Evolutionary conservation across 2,113 vertebrate genomes (phyloP), one percentile per base, ranked within the genome.

Genomic region (Phrynocephalus versicolor): DNA sequence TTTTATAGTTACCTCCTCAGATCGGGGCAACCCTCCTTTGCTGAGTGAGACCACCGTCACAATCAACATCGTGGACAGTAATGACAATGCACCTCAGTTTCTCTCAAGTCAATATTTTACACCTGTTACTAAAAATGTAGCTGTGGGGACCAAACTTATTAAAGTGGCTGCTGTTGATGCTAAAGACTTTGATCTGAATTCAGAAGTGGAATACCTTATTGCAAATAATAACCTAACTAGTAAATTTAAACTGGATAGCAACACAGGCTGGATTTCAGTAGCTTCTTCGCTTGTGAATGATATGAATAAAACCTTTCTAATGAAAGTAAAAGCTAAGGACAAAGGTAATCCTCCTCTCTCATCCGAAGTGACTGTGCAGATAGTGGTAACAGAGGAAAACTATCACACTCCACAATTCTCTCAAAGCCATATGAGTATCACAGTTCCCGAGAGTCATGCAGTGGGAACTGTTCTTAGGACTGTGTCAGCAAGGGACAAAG

Each of bases 21-120:
- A 99, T 86, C 88, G 98, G 74, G 98, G 98, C 1, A 93, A 93
- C 21, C 98, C 97, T 82, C 97, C 97, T 0, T 85, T 98, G 41
- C 95, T 98, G 92, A 99, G 98, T 0, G 98, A 99, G 95, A 98
- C 99, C 2, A 99, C 98, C 0, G 97, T 99, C 3, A 99, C 98
- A 71, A 96, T 99, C 83, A 98, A 98, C 81, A 80, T 97, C 0
- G 98, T 99, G 1, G 98, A 99, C 89, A 98, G 98, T 86, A 99
- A 99, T 0, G 99, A 99, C 92, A 99, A 99, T 0, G 93, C 97
- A 0, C 99, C 99, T 0, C 94, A 94, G 21, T 99, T 99, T 88
- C 95, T 98, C 0, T 82, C 88, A 1, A 84, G 6, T 0, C 93
- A 93, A 45, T 99, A 99, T 88, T 98, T 98, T 10, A 99, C 98